Evolutionary conservation across 2,113 vertebrate genomes (phyloP), one percentile per base, ranked within the genome.

Genomic region (Oncorhynchus tshawytscha): DNA sequence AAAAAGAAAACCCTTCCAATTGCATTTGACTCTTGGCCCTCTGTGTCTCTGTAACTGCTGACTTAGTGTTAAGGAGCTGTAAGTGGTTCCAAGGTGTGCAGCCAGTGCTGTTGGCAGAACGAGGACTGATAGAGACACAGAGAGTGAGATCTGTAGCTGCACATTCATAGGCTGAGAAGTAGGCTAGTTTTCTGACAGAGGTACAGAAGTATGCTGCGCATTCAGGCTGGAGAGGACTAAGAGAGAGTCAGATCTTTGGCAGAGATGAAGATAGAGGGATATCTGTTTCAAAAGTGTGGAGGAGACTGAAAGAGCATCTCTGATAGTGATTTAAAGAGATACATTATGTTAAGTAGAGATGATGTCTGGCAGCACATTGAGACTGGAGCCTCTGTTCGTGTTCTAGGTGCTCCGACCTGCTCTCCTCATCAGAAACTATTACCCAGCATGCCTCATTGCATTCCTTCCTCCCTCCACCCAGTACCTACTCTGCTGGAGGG

Each of bases 351-450:
- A 18, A 16, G 65, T 29, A 31, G 65, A 12, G 65, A 16, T 31
- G 25, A 13, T 29, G 65, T 67, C 29, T 29, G 25, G 11, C 25
- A 67, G 49, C 49, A 67, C 29, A 29, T 67, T 67, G 5, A 67
- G 65, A 67, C 15, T 13, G 74, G 34, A 70, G 20, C 34, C n/a
- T 24, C 20, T 5, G 3, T 7, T 8, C 11, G n/a, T 22, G 3
- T 82, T 90, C 82, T 84, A 92, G 86, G 88, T 87, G 80, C 78
- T 34, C 57, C 72, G 85, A 81, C 80, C 75, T 72, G 76, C 78
- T 84, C 72, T 72, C 81, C 87, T 91, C 89, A 90, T 91, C 89
- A 91, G 73, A 89, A 82, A 85, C 87, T 85, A 88, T 88, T 88
- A 89, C 80, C 83, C 82, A 82, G 78, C 81, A 82, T 87, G 76